Percentiles rank a stretch among this genome's conserved stretches.
phyloP scores from a whole-genome alignment of 2,113 vertebrate species.

The Dinomys branickii region DNA sequence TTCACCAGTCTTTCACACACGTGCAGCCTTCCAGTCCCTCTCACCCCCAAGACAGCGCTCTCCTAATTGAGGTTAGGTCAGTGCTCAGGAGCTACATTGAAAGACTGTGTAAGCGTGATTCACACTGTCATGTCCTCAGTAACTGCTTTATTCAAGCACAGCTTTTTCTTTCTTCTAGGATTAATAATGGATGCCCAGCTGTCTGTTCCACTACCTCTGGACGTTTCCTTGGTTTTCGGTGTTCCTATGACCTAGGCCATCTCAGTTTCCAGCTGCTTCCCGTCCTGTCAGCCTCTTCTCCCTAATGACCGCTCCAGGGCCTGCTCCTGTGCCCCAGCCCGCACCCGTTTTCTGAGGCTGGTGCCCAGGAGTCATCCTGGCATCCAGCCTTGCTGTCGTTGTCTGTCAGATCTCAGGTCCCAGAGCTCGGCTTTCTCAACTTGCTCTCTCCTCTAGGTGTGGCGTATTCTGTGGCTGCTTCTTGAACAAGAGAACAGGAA shows the following conservation, averaged over 20 bases:
- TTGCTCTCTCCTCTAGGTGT: background rate
- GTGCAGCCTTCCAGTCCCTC: background rate
- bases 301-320: background rate
- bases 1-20: background rate
- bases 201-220: background rate
- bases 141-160: background rate
- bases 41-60: background rate
- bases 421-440: background rate
- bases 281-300: background rate
- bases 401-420: background rate
- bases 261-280: background rate
- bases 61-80: background rate
- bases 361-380: background rate
- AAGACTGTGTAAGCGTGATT: background rate
- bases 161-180: background rate
- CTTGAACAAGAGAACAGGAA: background rate
- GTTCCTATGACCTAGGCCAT: background rate
- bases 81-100: background rate
- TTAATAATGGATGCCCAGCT: background rate
- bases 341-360: background rate
- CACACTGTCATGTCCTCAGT: background rate
- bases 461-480: background rate
- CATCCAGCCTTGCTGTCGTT: accelerated
- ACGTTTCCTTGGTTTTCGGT: background rate
- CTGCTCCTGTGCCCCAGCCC: background rate